phyloP scores from a whole-genome alignment of 2,888 invertebrate genomes.

The Tanytarsus gracilentus region DNA sequence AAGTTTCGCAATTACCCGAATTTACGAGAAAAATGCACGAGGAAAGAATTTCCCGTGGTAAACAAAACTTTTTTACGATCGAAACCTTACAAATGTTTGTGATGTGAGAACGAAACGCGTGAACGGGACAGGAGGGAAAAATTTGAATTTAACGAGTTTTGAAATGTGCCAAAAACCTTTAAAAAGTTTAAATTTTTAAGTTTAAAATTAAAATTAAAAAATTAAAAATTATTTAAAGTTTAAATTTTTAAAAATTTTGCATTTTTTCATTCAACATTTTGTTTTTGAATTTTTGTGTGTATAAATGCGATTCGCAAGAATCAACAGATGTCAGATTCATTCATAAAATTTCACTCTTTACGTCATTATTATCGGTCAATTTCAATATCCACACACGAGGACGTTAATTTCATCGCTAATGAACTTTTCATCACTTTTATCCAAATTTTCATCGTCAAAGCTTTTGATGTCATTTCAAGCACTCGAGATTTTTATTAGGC shows the following conservation, averaged over 20 bases:
- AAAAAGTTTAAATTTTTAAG: not conserved
- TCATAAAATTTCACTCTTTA: not conserved
- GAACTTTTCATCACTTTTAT: no score
- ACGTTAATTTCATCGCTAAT: no score
- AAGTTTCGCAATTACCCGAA: not conserved
- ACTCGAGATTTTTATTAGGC: no score
- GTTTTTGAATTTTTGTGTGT: not conserved
- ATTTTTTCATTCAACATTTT: not conserved
- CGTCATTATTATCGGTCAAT: not conserved
- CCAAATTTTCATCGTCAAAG: no score
- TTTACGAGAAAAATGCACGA: conserved; percentile 4
- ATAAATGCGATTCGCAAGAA: not conserved
- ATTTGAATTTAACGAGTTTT: not conserved
- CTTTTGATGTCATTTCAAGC: no score
- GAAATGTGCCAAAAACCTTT: not conserved
- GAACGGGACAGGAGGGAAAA: not conserved
- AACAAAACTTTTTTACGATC: conserved; percentile 5
- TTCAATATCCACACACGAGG: no score
- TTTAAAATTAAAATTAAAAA: not conserved
- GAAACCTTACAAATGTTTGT: not conserved
- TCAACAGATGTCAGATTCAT: not conserved
- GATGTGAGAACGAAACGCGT: not conserved
- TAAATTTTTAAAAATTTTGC: not conserved
- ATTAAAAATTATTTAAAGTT: not conserved
- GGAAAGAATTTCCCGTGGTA: conserved; percentile 8